phyloP scores from a whole-genome alignment of 2,113 vertebrate genomes.

The Odontophorus gujanensis region DNA sequence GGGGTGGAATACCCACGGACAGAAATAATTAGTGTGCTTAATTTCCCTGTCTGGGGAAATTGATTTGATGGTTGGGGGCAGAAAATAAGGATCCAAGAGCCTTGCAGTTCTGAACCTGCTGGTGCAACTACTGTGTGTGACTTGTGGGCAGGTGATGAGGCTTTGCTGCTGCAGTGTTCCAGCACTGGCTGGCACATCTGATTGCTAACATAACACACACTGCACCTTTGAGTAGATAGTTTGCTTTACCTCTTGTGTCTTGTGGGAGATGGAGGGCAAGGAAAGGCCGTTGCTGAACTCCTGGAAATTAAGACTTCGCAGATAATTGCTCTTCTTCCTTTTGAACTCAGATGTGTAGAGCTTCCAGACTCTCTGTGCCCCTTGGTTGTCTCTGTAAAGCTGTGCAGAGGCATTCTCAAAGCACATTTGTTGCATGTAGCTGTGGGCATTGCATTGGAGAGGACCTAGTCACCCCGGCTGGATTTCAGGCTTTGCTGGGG shows the following conservation, averaged over 20 bases:
- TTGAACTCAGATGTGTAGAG: background rate
- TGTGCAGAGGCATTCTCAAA: background rate
- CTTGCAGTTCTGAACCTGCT: rapidly evolving
- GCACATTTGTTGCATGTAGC: background rate
- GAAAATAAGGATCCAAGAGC: background rate
- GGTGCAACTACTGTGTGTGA: rapidly evolving
- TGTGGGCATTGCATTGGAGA: background rate
- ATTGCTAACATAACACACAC: background rate
- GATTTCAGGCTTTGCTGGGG: background rate
- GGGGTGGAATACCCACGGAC: background rate
- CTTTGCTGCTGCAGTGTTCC: background rate
- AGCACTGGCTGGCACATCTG: background rate
- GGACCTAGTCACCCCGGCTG: background rate
- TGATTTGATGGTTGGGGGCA: background rate
- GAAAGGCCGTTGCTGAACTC: background rate
- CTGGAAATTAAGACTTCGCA: background rate
- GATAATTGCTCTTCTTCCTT: background rate
- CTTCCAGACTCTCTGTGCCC: background rate
- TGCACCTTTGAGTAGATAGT: background rate
- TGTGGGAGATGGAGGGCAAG: background rate
- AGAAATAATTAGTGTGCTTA: background rate
- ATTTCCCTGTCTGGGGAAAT: background rate
- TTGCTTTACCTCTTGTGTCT: too few relatives aligned
- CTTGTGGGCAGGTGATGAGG: rapidly evolving
- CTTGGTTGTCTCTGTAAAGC: too few relatives aligned